Evolutionary conservation across 2,888 invertebrate genomes (phyloP).

Genomic region (Drosophila villosipedis): DNA sequence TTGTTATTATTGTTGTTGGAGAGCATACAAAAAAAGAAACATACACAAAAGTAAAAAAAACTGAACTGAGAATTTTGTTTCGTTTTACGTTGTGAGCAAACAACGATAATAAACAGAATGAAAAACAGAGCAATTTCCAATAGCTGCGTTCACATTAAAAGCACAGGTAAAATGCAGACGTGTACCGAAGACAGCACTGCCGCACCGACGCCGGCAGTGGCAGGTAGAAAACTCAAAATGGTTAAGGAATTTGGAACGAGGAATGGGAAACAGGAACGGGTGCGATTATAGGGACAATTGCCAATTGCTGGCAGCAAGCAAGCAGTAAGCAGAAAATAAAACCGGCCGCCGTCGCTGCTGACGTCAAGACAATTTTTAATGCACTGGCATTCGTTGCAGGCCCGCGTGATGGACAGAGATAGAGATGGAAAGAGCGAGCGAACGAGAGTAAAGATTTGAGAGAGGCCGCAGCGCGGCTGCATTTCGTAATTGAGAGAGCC

Average conservation of each 20-base stretch:
- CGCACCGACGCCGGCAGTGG: constrained; percentile 33
- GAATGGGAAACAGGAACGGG: constrained; percentile 26
- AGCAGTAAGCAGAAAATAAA: constrained; percentile 31
- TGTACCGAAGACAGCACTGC: constrained; percentile 41
- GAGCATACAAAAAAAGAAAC: constrained; percentile 27
- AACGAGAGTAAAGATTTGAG: constrained; percentile 17
- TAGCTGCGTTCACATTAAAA: constrained; percentile 41
- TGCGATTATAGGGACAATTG: constrained; percentile 35
- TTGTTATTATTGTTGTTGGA: constrained; percentile 27
- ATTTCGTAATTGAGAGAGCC: constrained; percentile 57
- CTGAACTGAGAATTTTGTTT: constrained; percentile 52
- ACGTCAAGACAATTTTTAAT: constrained; percentile 61
- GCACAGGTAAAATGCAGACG: constrained; percentile 63
- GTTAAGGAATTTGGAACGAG: constrained; percentile 30
- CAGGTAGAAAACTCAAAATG: constrained; percentile 57
- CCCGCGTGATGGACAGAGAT: constrained; percentile 26
- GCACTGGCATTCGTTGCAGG: constrained; percentile 63
- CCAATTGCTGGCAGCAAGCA: constrained; percentile 17
- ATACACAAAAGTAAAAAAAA: constrained; percentile 17
- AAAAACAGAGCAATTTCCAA: constrained; percentile 52
- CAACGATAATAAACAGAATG: constrained; percentile 19
- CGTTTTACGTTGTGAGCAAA: constrained; percentile 41
- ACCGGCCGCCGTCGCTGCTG: constrained; percentile 50
- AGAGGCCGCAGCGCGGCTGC: constrained; percentile 31
- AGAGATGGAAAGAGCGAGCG: constrained; percentile 21